These are phyloP conservation scores for Ictidomys tridecemlineatus DNA, from an alignment of 2,113 vertebrate genomes.

Conservation along the genomic window DNA sequence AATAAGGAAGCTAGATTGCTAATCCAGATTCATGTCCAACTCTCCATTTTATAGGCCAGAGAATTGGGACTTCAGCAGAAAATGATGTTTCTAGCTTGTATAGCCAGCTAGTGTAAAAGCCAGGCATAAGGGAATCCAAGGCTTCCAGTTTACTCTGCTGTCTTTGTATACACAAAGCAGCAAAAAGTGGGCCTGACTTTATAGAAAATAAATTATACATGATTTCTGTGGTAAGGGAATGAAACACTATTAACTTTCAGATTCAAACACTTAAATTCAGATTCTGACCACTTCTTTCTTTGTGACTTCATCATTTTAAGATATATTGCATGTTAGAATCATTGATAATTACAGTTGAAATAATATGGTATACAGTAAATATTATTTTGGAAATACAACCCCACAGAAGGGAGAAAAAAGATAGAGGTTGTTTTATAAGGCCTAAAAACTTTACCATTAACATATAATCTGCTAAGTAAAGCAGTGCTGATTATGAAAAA, in stretches of 20 bases:
- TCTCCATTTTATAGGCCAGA: background rate
- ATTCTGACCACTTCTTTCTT: constrained; percentile 25
- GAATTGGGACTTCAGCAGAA: background rate
- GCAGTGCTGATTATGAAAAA: background rate
- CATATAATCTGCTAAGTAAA: background rate
- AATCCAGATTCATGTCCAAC: background rate
- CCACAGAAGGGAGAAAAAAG: background rate
- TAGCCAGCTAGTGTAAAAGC: background rate
- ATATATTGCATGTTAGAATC: background rate
- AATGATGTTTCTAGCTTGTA: background rate
- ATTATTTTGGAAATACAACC: background rate
- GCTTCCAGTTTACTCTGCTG: background rate
- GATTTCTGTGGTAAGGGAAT: background rate
- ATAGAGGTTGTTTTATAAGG: background rate
- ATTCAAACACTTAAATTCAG: background rate
- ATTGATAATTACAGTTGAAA: background rate
- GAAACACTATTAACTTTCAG: background rate
- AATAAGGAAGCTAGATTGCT: background rate
- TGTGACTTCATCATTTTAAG: constrained; percentile 36
- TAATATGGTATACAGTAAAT: background rate
- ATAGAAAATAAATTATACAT: constrained; percentile 23
- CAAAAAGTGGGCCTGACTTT: background rate
- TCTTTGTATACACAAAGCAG: background rate
- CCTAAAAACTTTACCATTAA: background rate
- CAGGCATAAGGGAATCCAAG: background rate